Evolutionary conservation across 2,797 vertebrate species (phyloP).

Genomic region (Myoxocephalus aenaeus): DNA sequence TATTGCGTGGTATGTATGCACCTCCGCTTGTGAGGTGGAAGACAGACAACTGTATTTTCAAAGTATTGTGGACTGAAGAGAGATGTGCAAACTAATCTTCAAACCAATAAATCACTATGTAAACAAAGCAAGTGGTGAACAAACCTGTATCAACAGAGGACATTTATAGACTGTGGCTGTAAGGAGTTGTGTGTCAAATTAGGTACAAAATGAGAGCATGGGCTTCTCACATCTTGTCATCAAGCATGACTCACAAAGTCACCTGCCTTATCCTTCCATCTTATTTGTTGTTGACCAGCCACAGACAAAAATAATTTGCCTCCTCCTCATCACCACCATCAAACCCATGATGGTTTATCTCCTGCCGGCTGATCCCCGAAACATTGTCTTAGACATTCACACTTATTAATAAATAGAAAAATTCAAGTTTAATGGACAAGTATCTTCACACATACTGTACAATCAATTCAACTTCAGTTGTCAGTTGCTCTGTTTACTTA

Average conservation of each 20-base stretch:
- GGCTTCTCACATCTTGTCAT: conserved; percentile 23
- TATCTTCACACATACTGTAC: not conserved
- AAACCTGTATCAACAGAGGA: conserved; percentile 20
- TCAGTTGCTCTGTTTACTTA: not conserved
- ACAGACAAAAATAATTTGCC: conserved; percentile 13
- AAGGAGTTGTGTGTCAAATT: conserved; percentile 24
- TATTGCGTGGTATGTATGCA: conserved; percentile 4
- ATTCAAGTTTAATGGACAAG: not conserved
- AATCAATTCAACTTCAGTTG: not conserved
- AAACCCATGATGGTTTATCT: conserved; percentile 7
- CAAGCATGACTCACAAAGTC: conserved; percentile 28
- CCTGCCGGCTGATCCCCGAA: not conserved
- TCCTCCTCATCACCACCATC: conserved; percentile 15
- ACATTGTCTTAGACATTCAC: not conserved
- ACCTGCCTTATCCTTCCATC: conserved; percentile 29
- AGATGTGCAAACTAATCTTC: conserved; percentile 40
- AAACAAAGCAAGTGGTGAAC: conserved; percentile 39
- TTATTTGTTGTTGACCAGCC: conserved; percentile 24
- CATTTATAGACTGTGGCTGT: conserved; percentile 32
- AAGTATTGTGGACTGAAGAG: conserved; percentile 27
- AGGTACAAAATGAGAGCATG: conserved; percentile 29
- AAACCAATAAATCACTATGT: conserved; percentile 53
- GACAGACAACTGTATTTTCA: conserved; percentile 37
- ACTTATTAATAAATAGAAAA: not conserved
- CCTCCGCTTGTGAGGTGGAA: conserved; percentile 1